Conservation (phyloP, 2,113 vertebrate genomes). For the Calonectris borealis region DNA sequence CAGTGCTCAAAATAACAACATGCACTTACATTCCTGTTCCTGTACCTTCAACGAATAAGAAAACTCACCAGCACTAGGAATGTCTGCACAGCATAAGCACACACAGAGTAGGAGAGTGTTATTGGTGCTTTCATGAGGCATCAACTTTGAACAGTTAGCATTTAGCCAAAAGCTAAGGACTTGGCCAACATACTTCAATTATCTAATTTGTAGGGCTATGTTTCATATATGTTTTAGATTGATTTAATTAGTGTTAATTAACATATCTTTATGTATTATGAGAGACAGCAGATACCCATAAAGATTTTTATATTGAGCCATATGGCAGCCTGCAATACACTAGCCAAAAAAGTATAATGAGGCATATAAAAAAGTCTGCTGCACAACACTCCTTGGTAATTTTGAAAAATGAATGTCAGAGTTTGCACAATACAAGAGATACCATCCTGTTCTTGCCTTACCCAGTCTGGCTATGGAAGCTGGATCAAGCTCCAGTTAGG, state of each 20-base stretch:
- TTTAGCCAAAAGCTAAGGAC: neutral
- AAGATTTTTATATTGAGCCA: slow-evolving; percentile 26
- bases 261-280: slow-evolving; percentile 35
- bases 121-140: neutral
- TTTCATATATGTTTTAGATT: slow-evolving; percentile 11
- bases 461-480: neutral
- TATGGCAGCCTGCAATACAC: slow-evolving; percentile 34
- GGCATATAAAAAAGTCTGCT: slow-evolving; percentile 33
- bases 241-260: slow-evolving; percentile 25
- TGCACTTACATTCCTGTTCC: neutral
- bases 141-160: neutral
- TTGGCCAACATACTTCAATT: neutral
- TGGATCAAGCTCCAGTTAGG: neutral
- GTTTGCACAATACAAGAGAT: neutral
- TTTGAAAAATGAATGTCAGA: slow-evolving; percentile 26
- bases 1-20: neutral
- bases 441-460: neutral
- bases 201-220: neutral
- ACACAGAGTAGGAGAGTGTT: neutral
- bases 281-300: slow-evolving; percentile 51
- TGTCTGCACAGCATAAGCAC: neutral
- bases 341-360: slow-evolving; percentile 47
- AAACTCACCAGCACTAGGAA: neutral
- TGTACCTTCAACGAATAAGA: neutral
- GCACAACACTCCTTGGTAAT: slow-evolving; percentile 6